Evolutionary conservation across 2,888 invertebrate genomes (phyloP), one percentile per base, ranked within the genome.

Genomic region (Drepanosiphum platanoidis): DNA sequence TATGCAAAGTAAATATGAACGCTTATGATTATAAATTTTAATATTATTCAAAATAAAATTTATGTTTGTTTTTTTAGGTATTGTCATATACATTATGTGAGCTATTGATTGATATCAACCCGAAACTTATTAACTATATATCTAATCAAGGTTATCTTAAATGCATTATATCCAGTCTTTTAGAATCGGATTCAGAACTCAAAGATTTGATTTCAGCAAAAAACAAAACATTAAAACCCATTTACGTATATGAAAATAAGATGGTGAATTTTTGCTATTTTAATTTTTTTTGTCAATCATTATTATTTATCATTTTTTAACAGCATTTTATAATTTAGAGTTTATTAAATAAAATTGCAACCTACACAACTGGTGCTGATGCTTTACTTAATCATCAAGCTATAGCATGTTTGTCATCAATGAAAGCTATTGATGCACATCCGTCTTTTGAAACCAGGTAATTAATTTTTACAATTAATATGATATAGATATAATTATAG

Each of bases 181-280:
- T 93, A 86, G 93, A 94, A 86, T 94, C 95, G 58, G 95, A 97
- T 88, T 92, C 92, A 72, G 92, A 93, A 32, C 89, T 96, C 32
- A 90, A 87, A 68, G 88, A 89, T 42, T 88, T 89, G 18, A 86
- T 88, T 27, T 87, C 88, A 61, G 86, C 92, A 22, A 92, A 91
- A 87, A 93, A 94, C 0, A 92, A 92, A 77, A 93, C 93, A 3
- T 91, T 97, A 70, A 92, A 94, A 86, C 93, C 94, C 0, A 90
- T 97, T 0, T 97, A 96, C 90, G 92, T 96, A 27, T 97, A 96
- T 90, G 95, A 96, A 89, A 94, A 96, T 0, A 95, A 96, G 91
- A 94, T 97, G 94, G 91, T 91, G 87, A 36, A 3, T 80, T 52
- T 27, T 58, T n/a, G 52, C 32, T 46, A n/a, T 68, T 39, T 39